These are phyloP conservation scores for Vanessa atalanta DNA, from an alignment of 1,140 invertebrate species.

Conservation along the genomic window DNA sequence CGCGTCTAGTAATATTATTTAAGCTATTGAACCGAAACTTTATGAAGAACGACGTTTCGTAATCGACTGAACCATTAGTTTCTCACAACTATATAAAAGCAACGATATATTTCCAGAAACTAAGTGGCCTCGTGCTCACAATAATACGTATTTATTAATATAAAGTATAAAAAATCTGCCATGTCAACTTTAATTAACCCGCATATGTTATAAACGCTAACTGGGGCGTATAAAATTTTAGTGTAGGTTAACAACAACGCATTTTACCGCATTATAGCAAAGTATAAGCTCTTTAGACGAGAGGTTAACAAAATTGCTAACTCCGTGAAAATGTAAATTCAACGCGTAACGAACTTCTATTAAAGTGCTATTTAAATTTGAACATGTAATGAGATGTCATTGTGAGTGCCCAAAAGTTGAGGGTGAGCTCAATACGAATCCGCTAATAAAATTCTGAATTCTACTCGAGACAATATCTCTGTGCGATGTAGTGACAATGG, in stretches of 20 bases:
- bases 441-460: neutral
- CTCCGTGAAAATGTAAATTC: slow-evolving; percentile 6
- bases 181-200: slow-evolving; percentile 9
- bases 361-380: slow-evolving; percentile 2
- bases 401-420: neutral
- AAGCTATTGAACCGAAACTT: no score
- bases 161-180: neutral
- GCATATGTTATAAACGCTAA: slow-evolving; percentile 6
- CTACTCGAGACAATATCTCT: no score
- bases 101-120: neutral
- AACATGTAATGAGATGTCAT: neutral
- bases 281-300: slow-evolving; percentile 18
- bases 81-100: no score
- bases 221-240: slow-evolving; percentile 23
- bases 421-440: neutral
- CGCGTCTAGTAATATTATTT: no score
- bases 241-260: slow-evolving; percentile 21
- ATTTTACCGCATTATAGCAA: slow-evolving; percentile 18
- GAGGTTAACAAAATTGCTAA: slow-evolving; percentile 16
- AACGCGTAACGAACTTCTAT: neutral
- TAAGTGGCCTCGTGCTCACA: neutral
- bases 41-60: no score
- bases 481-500: no score
- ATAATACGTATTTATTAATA: neutral
- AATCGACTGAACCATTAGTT: no score